Base-by-base conservation (phyloP, 2,888 invertebrate species). In the Latrodectus hesperus region DNA sequence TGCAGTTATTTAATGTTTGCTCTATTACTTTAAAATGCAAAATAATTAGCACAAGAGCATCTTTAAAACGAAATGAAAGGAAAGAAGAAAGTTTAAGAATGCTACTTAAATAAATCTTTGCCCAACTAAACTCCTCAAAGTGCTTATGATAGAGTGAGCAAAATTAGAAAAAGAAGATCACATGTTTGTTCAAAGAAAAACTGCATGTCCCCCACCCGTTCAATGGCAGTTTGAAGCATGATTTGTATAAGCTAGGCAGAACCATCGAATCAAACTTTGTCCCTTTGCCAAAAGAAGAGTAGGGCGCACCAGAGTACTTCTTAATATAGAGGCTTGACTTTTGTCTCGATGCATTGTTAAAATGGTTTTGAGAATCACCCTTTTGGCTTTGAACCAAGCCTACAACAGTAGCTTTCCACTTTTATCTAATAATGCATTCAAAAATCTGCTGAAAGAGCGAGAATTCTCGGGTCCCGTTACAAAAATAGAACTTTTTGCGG, bases 361-460 rank as follows among this genome's bases (percentile, higher is more conserved):
- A 84, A 88, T 88, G 84, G 76, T 78, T 83, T 74, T 70, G 73
- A 83, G 86, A 88, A 83, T 88, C 88, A 79, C 88, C 78, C 88
- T 77, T 78, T 88, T 88, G 88, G 88, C 88, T n/a, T 60, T n/a
- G 60, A 49, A 79, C 88, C 88, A 88, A 88, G 71, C 80, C 83
- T 88, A 82, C 84, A 84, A 84, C 88, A 83, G 88, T 76, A 84
- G 88, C 88, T 88, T 88, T 88, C 88, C 88, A 84, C 88, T 84
- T 88, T 88, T 88, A 84, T 88, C 88, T 84, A 88, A 88, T 88
- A 88, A 88, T 88, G 88, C 84, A 88, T 88, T 84, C 79, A 88
- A 88, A 88, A 88, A 88, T 88, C 84, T 88, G 88, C 88, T 88
- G 88, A 88, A 88, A 84, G 75, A 75, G 88, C 88, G 75, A 38